A percentile compares a stretch with the other conserved stretches of the same genome.
phyloP scores from a whole-genome alignment of 2,888 invertebrate species.

The Scelioninae gen. 1 region DNA sequence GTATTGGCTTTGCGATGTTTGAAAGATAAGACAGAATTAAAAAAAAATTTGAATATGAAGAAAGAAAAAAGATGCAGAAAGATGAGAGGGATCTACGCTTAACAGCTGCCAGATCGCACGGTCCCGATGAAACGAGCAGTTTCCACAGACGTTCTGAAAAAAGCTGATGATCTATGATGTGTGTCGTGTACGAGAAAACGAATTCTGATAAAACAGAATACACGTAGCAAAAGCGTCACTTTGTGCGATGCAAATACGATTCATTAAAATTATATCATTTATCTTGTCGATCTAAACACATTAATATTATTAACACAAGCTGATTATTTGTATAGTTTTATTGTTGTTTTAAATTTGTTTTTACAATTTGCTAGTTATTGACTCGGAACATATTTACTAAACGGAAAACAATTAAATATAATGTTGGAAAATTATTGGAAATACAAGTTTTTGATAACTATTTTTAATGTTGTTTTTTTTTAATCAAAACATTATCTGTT shows the following conservation, averaged over 20 bases:
- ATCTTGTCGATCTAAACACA: not conserved
- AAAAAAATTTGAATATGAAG: slow-evolving; percentile 31
- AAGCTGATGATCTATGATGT: slow-evolving; percentile 71
- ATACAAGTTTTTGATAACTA: no score
- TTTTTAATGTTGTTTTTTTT: no score
- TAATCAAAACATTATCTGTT: no score
- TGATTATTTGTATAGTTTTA: not conserved
- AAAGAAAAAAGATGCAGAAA: slow-evolving; percentile 28
- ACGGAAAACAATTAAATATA: no score
- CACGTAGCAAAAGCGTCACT: slow-evolving; percentile 10
- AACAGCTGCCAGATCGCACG: slow-evolving; percentile 72
- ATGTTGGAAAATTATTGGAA: no score
- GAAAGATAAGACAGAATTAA: slow-evolving; percentile 7
- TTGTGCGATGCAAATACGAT: slow-evolving; percentile 20
- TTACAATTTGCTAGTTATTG: no score
- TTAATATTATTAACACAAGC: slow-evolving; percentile 4
- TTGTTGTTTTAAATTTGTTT: no score
- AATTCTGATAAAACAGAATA: slow-evolving; percentile 37
- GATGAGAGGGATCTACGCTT: slow-evolving; percentile 38
- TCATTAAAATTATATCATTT: slow-evolving; percentile 17
- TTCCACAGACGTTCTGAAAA: slow-evolving; percentile 38
- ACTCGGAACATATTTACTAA: no score
- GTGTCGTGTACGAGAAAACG: slow-evolving; percentile 24
- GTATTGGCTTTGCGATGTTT: slow-evolving; percentile 47
- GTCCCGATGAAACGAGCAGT: slow-evolving; percentile 70